Base-by-base conservation (phyloP, 1,140 invertebrate species). In the Diabrotica virgifera region DNA sequence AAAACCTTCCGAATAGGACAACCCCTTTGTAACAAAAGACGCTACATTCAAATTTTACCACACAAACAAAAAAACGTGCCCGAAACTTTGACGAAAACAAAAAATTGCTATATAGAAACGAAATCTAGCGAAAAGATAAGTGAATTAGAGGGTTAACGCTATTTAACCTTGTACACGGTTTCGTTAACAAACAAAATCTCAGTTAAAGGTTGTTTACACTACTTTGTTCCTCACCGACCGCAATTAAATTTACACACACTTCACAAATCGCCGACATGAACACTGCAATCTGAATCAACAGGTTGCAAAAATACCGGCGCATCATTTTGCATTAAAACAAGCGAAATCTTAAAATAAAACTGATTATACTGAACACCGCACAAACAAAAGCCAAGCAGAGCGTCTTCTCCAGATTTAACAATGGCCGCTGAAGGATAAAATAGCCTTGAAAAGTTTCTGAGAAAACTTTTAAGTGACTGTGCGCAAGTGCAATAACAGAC, bases 391-490 rank as follows among this genome's bases (percentile, higher is more conserved):
- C 67, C 67, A 76, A 74, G 40, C 40, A 46, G 24, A 46, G 72
- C 76, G 76, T 75, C 74, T 77, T 75, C 64, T 38, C 65, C 68
- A 59, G 68, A 72, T 72, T 75, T 72, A 76, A 75, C 76, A 79
- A 78, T 78, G 76, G 76, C 76, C 70, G 74, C 77, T 71, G 67
- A 76, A 76, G 72, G 72, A 76, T 74, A 59, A 69, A 71, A 71
- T 70, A 75, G 71, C 77, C 76, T 78, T 78, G 76, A 77, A 74
- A 73, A 72, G 59, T 71, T 78, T 75, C 72, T 73, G 66, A 76
- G 74, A 76, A 77, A 74, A 77, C 68, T 76, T 77, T 70, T 66
- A 76, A 75, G 74, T 73, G 61, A 5, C 65, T 76, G 68, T 74
- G 66, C 74, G 73, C 70, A 72, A 70, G 69, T 70, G 54, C 64